Conservation (phyloP, 2,888 invertebrate genomes). For the Lucinisca nassula region DNA sequence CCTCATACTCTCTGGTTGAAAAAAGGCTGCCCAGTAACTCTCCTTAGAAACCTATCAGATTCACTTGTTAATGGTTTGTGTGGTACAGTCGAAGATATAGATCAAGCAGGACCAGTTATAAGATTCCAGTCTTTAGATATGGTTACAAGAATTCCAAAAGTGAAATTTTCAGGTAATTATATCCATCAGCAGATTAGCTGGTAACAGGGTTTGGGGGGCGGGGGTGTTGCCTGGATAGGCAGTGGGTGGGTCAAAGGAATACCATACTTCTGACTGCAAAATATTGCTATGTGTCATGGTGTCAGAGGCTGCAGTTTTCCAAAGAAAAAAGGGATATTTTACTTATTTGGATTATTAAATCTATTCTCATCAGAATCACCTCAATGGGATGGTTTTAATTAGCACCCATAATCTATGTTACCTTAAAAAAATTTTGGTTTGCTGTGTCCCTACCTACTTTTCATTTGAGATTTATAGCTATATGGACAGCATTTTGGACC, state of each 20-base stretch:
- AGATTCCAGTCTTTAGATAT: not conserved
- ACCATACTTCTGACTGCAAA: not conserved
- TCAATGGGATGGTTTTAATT: too few species aligned
- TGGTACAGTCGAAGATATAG: not conserved
- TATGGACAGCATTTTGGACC: too few species aligned
- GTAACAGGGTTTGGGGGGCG: not conserved
- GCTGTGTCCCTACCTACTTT: too few species aligned
- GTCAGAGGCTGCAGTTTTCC: not conserved
- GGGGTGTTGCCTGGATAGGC: not conserved
- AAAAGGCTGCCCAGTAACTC: not conserved
- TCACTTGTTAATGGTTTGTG: not conserved
- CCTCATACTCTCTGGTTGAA: not conserved
- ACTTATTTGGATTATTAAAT: too few species aligned
- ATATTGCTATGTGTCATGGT: constrained; percentile 1
- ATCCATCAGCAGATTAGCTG: not conserved
- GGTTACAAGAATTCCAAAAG: not conserved
- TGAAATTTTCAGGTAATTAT: constrained; percentile 9
- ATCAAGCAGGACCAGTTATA: not conserved
- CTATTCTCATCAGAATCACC: too few species aligned
- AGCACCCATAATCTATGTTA: too few species aligned
- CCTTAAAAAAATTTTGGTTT: too few species aligned
- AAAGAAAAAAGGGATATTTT: too few species aligned
- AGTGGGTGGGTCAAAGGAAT: not conserved
- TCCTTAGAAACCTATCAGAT: not conserved
- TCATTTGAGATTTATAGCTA: too few species aligned